phyloP scores from a whole-genome alignment of 1,140 invertebrate species.

The Drosophila ogumai region DNA sequence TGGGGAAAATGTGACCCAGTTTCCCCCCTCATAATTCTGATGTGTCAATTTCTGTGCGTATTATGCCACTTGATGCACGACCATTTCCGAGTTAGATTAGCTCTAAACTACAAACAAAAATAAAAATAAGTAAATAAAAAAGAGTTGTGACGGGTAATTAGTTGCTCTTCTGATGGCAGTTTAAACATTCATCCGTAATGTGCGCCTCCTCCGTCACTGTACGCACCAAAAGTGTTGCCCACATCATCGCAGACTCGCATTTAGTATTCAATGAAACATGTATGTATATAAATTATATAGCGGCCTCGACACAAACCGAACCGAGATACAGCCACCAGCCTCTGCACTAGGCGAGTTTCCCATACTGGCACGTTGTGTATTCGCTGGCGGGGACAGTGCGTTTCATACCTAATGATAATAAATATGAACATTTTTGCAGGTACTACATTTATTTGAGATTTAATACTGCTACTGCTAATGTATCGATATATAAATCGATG shows the following conservation, averaged over 20 bases:
- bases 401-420: not conserved
- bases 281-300: constrained; percentile 34
- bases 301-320: constrained; percentile 57
- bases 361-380: constrained; percentile 10
- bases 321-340: constrained; percentile 7
- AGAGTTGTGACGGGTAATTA: constrained; percentile 45
- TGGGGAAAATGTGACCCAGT: constrained; percentile 16
- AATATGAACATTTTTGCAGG: not conserved
- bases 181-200: constrained; percentile 44
- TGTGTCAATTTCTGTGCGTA: constrained; percentile 39
- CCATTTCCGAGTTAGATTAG: constrained; percentile 38
- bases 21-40: constrained; percentile 6
- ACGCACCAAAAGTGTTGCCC: constrained; percentile 57
- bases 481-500: no score
- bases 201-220: constrained; percentile 5
- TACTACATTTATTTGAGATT: not conserved
- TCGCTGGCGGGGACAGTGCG: constrained; percentile 4
- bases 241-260: constrained; percentile 32
- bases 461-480: no score
- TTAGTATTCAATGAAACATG: constrained; percentile 7
- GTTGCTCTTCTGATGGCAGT: constrained; percentile 31
- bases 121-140: not conserved
- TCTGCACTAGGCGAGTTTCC: constrained; percentile 44
- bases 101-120: not conserved
- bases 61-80: constrained; percentile 10